A percentile compares a stretch with the other conserved stretches of the same genome.
Conservation (phyloP, 2,113 vertebrate genomes). For the Lagopus leucura region DNA sequence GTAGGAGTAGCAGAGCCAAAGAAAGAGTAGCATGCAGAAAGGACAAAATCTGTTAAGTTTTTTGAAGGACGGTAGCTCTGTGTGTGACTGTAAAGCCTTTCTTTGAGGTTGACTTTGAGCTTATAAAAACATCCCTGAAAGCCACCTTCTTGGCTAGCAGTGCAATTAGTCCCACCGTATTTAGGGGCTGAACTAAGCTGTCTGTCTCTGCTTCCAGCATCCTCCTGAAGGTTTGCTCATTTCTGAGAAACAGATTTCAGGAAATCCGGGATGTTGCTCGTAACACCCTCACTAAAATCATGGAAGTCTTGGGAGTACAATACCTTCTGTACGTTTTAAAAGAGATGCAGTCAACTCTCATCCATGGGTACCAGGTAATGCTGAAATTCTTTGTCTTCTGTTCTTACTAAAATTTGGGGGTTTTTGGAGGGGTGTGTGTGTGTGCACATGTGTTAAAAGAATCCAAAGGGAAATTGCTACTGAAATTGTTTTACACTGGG, state of each 20-base stretch:
- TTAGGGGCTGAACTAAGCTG: not conserved
- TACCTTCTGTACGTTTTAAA: slow-evolving; percentile 92
- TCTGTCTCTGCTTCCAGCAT: slow-evolving; percentile 77
- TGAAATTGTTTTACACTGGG: not conserved
- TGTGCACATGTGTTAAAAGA: not conserved
- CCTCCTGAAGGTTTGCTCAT: slow-evolving; percentile 91
- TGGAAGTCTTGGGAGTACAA: slow-evolving; percentile 86
- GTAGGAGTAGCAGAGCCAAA: not conserved
- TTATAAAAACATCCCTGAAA: not conserved
- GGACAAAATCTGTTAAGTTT: not conserved
- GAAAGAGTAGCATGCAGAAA: not conserved
- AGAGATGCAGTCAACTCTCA: slow-evolving; percentile 88
- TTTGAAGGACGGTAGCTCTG: not conserved
- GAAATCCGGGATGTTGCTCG: slow-evolving; percentile 93
- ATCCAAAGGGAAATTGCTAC: not conserved
- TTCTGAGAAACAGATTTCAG: slow-evolving; percentile 93
- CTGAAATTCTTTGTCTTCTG: not conserved
- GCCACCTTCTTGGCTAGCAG: not conserved
- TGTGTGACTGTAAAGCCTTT: not conserved
- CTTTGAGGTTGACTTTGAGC: not conserved
- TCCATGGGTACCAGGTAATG: slow-evolving; percentile 94
- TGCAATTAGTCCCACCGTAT: not conserved
- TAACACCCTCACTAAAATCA: slow-evolving; percentile 91
- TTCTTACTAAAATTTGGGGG: not conserved
- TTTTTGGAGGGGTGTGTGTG: not conserved